Evolutionary conservation across 2,888 invertebrate genomes (phyloP).

Genomic region (Spilosoma lubricipeda): DNA sequence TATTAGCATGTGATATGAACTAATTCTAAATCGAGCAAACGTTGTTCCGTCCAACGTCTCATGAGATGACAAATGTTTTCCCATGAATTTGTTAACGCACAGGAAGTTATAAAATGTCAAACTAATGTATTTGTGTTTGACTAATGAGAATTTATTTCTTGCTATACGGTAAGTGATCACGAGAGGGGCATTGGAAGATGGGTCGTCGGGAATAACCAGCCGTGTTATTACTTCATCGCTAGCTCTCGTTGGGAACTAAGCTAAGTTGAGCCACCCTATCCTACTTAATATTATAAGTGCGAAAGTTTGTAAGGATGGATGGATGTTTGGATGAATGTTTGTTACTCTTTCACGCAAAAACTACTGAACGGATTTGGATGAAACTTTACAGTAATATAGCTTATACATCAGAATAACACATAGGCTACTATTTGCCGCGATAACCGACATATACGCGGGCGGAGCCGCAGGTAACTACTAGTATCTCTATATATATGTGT

Average conservation of each 20-base stretch:
- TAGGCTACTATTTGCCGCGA: too few relatives aligned
- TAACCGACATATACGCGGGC: too few relatives aligned
- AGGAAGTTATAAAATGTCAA: constrained; percentile 43
- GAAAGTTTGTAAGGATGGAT: too few relatives aligned
- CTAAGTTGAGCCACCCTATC: too few relatives aligned
- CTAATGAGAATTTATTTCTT: constrained; percentile 13
- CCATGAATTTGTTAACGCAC: not conserved
- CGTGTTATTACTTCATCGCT: not conserved
- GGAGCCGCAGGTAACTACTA: too few relatives aligned
- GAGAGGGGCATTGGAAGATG: not conserved
- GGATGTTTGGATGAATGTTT: too few relatives aligned
- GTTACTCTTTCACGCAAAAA: too few relatives aligned
- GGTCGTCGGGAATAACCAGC: not conserved
- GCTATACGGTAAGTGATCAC: not conserved
- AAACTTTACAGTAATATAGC: too few relatives aligned
- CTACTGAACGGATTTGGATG: too few relatives aligned
- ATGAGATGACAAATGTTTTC: constrained; percentile 1
- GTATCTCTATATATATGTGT: not conserved
- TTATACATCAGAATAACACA: too few relatives aligned
- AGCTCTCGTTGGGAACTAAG: not conserved
- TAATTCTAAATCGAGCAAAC: not conserved
- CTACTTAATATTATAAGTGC: too few relatives aligned
- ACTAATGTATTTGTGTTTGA: not conserved
- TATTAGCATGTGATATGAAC: not conserved
- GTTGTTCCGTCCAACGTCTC: not conserved